Evolutionary conservation across 2,113 vertebrate genomes (phyloP).

Genomic region (Cyanoramphus novaezelandiae): DNA sequence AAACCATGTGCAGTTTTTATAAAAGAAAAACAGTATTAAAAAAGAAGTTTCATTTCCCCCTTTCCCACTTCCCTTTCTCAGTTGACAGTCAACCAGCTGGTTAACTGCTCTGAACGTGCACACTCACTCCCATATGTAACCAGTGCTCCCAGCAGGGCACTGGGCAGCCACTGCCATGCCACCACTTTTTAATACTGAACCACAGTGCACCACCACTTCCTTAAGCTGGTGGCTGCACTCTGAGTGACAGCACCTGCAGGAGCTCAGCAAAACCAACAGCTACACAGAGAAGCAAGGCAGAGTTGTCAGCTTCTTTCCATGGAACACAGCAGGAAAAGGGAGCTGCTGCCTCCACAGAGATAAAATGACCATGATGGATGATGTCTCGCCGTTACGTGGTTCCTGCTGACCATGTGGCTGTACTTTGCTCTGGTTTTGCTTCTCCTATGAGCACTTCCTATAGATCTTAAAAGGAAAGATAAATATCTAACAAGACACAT

Average conservation of each 20-base stretch:
- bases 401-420: not conserved
- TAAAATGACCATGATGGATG: not conserved
- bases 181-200: not conserved
- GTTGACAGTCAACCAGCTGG: constrained; percentile 2
- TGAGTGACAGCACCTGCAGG: constrained; percentile 3
- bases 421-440: not conserved
- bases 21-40: not conserved
- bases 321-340: not conserved
- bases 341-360: not conserved
- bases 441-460: not conserved
- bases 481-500: not conserved
- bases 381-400: not conserved
- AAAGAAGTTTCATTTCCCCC: constrained; percentile 12
- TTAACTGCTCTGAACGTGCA: not conserved
- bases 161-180: not conserved
- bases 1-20: not conserved
- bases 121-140: not conserved
- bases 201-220: constrained; percentile 12
- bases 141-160: not conserved
- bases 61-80: constrained; percentile 36
- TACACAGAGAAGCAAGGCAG: not conserved
- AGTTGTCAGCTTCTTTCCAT: not conserved
- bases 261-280: not conserved
- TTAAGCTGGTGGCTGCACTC: not conserved
- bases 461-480: not conserved